Conservation (phyloP, 2,113 vertebrate genomes). For the Zapornia atra region DNA sequence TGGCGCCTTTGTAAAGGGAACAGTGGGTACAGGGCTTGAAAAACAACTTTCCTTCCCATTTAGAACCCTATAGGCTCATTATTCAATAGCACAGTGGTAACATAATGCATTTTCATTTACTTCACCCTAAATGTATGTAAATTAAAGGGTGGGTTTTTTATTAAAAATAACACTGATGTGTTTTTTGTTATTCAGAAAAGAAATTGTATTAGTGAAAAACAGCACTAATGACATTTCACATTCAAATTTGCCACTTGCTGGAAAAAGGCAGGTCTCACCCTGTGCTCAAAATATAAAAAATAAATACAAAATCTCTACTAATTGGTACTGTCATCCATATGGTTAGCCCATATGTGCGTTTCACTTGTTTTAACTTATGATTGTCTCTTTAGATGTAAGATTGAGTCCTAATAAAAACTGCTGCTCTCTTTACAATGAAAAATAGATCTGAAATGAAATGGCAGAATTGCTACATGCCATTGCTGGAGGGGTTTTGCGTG, state of each 20-base stretch:
- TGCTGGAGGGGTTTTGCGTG: not conserved
- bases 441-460: not conserved
- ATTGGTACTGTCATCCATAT: conserved; percentile 44
- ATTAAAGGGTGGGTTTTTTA: conserved; percentile 80
- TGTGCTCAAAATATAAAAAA: conserved; percentile 43
- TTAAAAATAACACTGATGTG: conserved; percentile 82
- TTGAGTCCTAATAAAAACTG: not conserved
- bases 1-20: conserved; percentile 39
- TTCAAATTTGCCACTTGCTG: conserved; percentile 70
- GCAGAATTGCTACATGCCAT: not conserved
- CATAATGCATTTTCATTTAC: conserved; percentile 81
- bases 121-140: conserved; percentile 81
- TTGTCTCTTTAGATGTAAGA: conserved; percentile 26
- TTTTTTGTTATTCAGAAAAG: conserved; percentile 81
- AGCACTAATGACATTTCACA: conserved; percentile 74
- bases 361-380: conserved; percentile 37
- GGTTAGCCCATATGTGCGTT: not conserved
- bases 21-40: conserved; percentile 62
- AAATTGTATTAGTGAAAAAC: conserved; percentile 66
- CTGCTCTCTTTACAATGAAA: not conserved
- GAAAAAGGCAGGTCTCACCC: conserved; percentile 60
- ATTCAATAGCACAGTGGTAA: conserved; percentile 74
- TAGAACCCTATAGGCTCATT: conserved; percentile 72
- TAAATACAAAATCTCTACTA: conserved; percentile 34
- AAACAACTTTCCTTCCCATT: conserved; percentile 68